Evolutionary conservation across 2,113 vertebrate species (phyloP).

Genomic region (Podarcis cretensis): DNA sequence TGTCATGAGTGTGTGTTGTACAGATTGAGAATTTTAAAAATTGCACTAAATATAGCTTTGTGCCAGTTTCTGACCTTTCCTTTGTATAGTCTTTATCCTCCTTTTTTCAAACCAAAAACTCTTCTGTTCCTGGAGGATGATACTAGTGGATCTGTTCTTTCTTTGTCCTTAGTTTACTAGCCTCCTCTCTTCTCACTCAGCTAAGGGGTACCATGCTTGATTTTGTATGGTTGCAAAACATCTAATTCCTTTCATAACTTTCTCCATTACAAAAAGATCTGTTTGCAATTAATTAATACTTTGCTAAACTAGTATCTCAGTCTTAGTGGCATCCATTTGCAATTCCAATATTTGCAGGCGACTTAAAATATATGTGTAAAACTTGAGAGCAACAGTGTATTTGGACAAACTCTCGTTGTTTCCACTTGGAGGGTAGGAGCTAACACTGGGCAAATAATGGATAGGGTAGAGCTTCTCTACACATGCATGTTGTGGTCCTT

Average conservation of each 20-base stretch:
- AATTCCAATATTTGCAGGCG: not conserved
- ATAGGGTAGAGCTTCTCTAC: not conserved
- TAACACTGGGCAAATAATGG: not conserved
- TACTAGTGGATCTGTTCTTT: not conserved
- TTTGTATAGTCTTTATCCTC: not conserved
- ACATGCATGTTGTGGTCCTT: not conserved
- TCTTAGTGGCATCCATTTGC: not conserved
- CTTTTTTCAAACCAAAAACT: not conserved
- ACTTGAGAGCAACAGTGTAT: not conserved
- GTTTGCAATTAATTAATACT: not conserved
- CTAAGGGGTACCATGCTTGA: too few relatives aligned
- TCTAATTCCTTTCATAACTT: not conserved
- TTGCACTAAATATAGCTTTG: slow-evolving; percentile 20
- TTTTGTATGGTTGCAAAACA: not conserved
- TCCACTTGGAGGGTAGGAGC: not conserved
- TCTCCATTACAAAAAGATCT: not conserved
- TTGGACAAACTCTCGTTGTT: not conserved
- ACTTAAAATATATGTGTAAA: not conserved
- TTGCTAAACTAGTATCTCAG: not conserved
- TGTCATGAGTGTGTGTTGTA: not conserved
- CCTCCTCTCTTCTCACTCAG: not conserved
- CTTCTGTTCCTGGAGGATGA: not conserved
- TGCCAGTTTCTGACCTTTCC: not conserved
- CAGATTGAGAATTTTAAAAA: not conserved
- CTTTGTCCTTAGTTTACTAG: not conserved